Evolutionary conservation across 2,888 invertebrate species (phyloP).

Genomic region (Lepidochrysops patricia): DNA sequence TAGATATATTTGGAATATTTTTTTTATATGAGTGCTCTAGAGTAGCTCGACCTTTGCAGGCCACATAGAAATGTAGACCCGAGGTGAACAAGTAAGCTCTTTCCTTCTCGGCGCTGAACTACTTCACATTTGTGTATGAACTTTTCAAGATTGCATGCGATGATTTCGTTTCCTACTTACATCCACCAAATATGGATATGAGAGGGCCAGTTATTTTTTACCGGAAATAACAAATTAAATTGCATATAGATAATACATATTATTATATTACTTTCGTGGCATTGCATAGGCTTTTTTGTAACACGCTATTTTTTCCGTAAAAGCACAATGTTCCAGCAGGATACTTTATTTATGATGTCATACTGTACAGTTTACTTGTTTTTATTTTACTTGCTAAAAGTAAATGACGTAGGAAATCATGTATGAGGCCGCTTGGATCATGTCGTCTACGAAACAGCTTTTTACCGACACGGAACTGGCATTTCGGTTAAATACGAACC

Average conservation of each 20-base stretch:
- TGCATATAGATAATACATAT: background rate
- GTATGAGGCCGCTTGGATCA: background rate
- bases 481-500: conserved; percentile 9
- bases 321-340: no score
- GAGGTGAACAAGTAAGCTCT: conserved; percentile 26
- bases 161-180: background rate
- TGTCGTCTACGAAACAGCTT: background rate
- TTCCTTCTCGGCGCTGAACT: conserved; percentile 12
- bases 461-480: conserved; percentile 6
- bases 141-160: background rate
- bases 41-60: conserved; percentile 22
- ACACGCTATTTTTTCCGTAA: no score
- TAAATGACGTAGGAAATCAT: no score
- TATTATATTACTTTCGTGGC: background rate
- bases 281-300: no score
- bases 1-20: no score
- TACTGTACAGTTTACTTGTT: no score
- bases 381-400: no score
- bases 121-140: background rate
- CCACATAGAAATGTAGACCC: conserved; percentile 22
- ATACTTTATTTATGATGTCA: no score
- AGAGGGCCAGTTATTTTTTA: background rate
- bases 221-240: background rate
- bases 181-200: background rate
- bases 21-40: background rate